Conservation (phyloP, 2,113 vertebrate species). For the Halichoeres trimaculatus region DNA sequence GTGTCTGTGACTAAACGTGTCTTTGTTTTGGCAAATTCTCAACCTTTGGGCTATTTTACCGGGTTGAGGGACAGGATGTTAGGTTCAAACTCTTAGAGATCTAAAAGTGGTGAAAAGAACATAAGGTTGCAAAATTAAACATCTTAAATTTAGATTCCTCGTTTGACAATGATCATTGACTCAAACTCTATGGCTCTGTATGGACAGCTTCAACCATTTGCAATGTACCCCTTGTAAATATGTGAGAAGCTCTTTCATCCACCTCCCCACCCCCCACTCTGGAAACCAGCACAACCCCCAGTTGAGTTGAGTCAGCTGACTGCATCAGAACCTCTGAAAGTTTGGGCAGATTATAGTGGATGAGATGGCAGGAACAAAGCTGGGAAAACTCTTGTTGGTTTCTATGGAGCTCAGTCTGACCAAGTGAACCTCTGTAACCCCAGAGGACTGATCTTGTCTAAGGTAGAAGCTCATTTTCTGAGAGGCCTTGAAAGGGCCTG, state of each 20-base stretch:
- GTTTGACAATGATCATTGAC: background rate
- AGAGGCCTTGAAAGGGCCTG: conserved; percentile 33
- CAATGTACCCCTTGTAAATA: background rate
- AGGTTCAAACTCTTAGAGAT: background rate
- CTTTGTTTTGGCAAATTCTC: background rate
- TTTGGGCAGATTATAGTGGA: conserved; percentile 50
- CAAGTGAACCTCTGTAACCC: conserved; percentile 60
- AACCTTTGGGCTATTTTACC: background rate
- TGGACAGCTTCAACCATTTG: background rate
- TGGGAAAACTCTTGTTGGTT: conserved; percentile 36
- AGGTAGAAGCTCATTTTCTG: conserved; percentile 52
- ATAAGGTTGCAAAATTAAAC: background rate
- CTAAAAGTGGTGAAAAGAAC: background rate
- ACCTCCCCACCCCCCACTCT: conserved; percentile 30
- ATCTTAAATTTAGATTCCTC: background rate
- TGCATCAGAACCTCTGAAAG: conserved; percentile 33
- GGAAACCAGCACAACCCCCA: conserved; percentile 28
- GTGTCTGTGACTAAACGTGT: conserved; percentile 28
- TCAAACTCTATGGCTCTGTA: background rate
- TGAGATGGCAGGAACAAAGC: conserved; percentile 68
- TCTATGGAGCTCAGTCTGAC: conserved; percentile 59
- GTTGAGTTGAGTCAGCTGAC: conserved; percentile 60
- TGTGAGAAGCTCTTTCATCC: background rate
- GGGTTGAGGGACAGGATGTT: background rate
- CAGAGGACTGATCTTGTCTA: conserved; percentile 33